A percentile compares a stretch with the other conserved stretches of the same genome.
Evolutionary conservation across 2,113 vertebrate genomes (phyloP).

Genomic region (Bubalus kerabau): DNA sequence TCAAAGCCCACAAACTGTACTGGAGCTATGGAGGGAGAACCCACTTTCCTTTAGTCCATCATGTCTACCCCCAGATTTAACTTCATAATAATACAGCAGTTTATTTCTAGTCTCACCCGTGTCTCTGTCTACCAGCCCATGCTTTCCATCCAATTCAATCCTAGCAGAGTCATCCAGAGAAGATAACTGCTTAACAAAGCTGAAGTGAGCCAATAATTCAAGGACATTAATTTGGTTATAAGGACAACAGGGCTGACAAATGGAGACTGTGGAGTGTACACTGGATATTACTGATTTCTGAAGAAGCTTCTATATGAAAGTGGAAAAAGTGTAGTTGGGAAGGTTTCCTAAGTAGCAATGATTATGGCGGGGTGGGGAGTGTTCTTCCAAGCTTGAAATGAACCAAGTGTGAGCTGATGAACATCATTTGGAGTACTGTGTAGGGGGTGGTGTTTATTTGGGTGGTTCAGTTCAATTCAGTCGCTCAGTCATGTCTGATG

Average conservation of each 20-base stretch:
- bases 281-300: neutral
- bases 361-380: fast-evolving
- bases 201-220: neutral
- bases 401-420: neutral
- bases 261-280: neutral
- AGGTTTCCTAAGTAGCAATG: neutral
- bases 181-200: neutral
- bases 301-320: neutral
- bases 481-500: fast-evolving
- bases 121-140: neutral
- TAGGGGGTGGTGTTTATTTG: neutral
- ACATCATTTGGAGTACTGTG: neutral
- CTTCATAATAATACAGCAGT: neutral
- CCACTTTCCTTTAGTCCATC: neutral
- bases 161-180: neutral
- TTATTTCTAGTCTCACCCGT: neutral
- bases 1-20: neutral
- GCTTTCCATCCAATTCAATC: fast-evolving
- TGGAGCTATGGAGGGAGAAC: neutral
- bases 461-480: neutral
- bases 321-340: neutral
- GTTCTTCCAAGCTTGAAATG: neutral
- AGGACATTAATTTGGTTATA: neutral
- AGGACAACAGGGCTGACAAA: neutral
- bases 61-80: neutral